These are phyloP conservation scores for Silurus asotus DNA, from an alignment of 2,113 vertebrate species.

Conservation along the genomic window DNA sequence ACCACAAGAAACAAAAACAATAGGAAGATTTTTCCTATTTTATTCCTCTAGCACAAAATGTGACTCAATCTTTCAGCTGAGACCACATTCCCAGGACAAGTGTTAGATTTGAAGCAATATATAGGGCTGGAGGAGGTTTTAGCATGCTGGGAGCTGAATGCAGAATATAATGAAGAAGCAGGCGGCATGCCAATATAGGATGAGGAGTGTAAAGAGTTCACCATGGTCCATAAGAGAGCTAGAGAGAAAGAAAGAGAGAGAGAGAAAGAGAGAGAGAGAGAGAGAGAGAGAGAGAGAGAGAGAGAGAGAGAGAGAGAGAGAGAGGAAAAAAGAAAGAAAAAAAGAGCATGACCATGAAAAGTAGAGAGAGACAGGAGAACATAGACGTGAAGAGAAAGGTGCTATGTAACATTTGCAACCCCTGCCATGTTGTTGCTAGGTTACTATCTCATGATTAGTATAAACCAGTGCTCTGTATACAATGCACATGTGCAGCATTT, in stretches of 20 bases:
- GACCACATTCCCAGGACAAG: constrained; percentile 21
- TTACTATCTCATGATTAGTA: constrained; percentile 43
- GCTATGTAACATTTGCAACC: constrained; percentile 44
- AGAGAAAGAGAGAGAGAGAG: constrained; percentile 4
- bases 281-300: not conserved
- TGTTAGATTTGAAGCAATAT: constrained; percentile 34
- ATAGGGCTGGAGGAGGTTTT: constrained; percentile 17
- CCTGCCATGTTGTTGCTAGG: constrained; percentile 53
- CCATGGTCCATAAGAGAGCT: not conserved
- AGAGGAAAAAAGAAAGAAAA: not conserved
- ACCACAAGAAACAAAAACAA: constrained; percentile 15
- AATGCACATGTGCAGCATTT: constrained; percentile 21
- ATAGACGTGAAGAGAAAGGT: constrained; percentile 15
- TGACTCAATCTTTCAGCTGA: constrained; percentile 34
- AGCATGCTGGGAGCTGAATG: constrained; percentile 12
- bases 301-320: not conserved
- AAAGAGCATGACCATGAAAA: constrained; percentile 14
- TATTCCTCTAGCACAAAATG: constrained; percentile 18
- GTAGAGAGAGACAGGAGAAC: constrained; percentile 26
- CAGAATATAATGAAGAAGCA: not conserved
- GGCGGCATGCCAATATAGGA: not conserved
- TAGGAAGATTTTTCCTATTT: constrained; percentile 37
- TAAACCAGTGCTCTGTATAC: constrained; percentile 25
- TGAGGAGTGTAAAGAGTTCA: not conserved
- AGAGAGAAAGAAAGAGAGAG: not conserved